Percentiles rank a stretch among this genome's conserved stretches.
Conservation (phyloP, 1,140 invertebrate genomes). For the Halotydeus destructor region DNA sequence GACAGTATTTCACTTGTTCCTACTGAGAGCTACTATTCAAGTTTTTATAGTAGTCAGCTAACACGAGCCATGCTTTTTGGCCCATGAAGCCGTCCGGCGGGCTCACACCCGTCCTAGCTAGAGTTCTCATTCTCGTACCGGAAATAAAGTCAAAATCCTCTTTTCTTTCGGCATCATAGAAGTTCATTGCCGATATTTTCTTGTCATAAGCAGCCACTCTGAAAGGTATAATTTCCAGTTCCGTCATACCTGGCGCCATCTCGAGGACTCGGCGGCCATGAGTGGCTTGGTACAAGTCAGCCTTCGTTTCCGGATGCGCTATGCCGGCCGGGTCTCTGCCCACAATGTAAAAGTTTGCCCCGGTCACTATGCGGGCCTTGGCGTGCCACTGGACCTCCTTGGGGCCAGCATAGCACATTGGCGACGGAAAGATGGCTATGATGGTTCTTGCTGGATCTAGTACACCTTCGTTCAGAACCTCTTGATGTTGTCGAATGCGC, state of each 20-base stretch:
- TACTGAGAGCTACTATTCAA: too few relatives aligned
- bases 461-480: slow-evolving; percentile 61
- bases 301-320: slow-evolving; percentile 65
- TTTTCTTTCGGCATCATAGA: slow-evolving; percentile 65
- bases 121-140: slow-evolving; percentile 78
- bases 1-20: too few relatives aligned
- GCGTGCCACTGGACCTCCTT: slow-evolving; percentile 99
- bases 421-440: slow-evolving; percentile 93
- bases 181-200: slow-evolving; percentile 61
- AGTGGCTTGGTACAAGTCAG: slow-evolving; percentile 77
- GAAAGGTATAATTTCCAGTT: slow-evolving; percentile 91
- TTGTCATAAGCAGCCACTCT: slow-evolving; percentile 90
- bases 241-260: slow-evolving; percentile 71
- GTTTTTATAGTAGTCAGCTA: slow-evolving; percentile 78
- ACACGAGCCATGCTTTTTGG: slow-evolving; percentile 72
- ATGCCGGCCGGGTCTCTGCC: slow-evolving; percentile 95
- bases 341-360: slow-evolving; percentile 96
- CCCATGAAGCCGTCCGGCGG: slow-evolving; percentile 76
- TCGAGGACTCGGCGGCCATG: slow-evolving; percentile 72
- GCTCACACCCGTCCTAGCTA: slow-evolving; percentile 15
- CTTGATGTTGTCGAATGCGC: slow-evolving; percentile 54
- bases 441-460: slow-evolving; percentile 66
- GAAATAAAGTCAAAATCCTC: slow-evolving; percentile 95
- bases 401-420: slow-evolving; percentile 98
- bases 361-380: slow-evolving; percentile 81